A percentile compares a stretch with the other conserved stretches of the same genome.
Conservation (phyloP, 1,140 invertebrate species). For the Chlorops oryzae region DNA sequence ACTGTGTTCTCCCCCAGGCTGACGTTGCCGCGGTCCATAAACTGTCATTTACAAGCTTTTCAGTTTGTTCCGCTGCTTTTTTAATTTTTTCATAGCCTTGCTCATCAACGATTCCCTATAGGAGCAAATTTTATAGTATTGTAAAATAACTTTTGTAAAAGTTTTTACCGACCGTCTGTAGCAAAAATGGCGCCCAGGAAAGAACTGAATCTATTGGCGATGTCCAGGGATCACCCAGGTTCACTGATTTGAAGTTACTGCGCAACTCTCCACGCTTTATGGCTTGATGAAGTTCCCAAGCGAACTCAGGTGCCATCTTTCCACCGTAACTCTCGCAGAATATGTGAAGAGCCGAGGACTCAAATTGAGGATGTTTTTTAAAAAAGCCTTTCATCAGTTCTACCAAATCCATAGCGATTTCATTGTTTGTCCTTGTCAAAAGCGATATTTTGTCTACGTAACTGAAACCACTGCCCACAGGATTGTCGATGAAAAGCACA, state of each 20-base stretch:
- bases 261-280: slow-evolving; percentile 58
- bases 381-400: slow-evolving; percentile 65
- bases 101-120: slow-evolving; percentile 58
- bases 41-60: slow-evolving; percentile 51
- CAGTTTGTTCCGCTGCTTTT: slow-evolving; percentile 49
- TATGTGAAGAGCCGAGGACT: slow-evolving; percentile 71
- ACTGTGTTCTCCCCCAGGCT: slow-evolving; percentile 60
- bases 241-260: slow-evolving; percentile 70
- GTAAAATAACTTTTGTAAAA: not conserved
- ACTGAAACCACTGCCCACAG: slow-evolving; percentile 82
- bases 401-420: slow-evolving; percentile 75
- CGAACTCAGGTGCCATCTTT: slow-evolving; percentile 83
- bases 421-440: slow-evolving; percentile 59
- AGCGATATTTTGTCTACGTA: slow-evolving; percentile 57
- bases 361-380: slow-evolving; percentile 59
- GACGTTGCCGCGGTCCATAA: slow-evolving; percentile 57
- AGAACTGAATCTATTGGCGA: slow-evolving; percentile 74
- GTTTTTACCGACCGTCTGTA: slow-evolving; percentile 23
- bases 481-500: slow-evolving; percentile 82
- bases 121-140: not conserved
- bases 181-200: slow-evolving; percentile 67
- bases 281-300: slow-evolving; percentile 53
- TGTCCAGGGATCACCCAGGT: slow-evolving; percentile 82
- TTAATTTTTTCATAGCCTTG: slow-evolving; percentile 54
- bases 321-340: slow-evolving; percentile 85